Evolutionary conservation across 2,888 invertebrate genomes (phyloP).

Genomic region (Drosophila nigricruria): DNA sequence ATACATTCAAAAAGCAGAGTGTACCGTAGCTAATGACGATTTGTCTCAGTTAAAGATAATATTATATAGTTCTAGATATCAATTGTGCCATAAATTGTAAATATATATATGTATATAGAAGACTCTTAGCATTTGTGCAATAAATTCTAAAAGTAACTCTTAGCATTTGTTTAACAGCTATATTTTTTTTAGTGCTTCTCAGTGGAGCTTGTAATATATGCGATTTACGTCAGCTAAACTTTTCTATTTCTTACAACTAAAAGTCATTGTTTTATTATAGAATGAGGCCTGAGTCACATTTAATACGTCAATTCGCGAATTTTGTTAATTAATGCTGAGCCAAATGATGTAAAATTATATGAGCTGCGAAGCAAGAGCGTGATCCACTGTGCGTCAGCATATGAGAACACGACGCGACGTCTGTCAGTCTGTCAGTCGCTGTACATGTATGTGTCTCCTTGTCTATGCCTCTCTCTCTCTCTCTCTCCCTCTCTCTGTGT

Average conservation of each 20-base stretch:
- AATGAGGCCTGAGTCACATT: neutral
- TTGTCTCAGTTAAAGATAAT: neutral
- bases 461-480: neutral
- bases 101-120: too few relatives aligned
- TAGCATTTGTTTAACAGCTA: neutral
- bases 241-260: neutral
- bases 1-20: too few relatives aligned
- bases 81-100: constrained; percentile 1
- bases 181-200: neutral
- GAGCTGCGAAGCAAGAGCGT: constrained; percentile 15
- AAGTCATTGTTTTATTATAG: neutral
- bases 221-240: neutral
- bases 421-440: constrained; percentile 52
- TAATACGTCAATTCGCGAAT: constrained; percentile 6
- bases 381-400: constrained; percentile 65
- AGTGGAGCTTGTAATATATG: neutral
- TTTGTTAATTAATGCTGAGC: constrained; percentile 1
- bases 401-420: constrained; percentile 48
- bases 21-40: neutral
- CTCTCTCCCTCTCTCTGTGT: constrained; percentile 18
- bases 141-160: neutral
- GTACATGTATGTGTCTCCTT: constrained; percentile 8
- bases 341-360: constrained; percentile 6
- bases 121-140: constrained; percentile 1
- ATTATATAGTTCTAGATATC: neutral